Conservation (phyloP, 1,140 invertebrate species). For the Cataglyphis hispanica region DNA sequence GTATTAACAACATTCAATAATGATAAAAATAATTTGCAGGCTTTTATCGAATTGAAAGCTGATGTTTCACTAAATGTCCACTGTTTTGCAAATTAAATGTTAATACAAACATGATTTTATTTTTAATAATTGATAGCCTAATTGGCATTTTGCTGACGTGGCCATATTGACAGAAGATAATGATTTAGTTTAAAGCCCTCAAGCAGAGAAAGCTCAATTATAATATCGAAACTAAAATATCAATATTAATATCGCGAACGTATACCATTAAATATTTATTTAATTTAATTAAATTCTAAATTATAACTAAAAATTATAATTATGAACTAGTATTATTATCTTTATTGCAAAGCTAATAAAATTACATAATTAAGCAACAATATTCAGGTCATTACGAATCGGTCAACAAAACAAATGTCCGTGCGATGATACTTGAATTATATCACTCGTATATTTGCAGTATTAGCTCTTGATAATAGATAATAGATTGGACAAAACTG, state of each 20-base stretch:
- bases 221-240: slow-evolving; percentile 25
- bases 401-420: too few species aligned
- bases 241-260: not conserved
- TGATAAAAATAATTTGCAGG: not conserved
- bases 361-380: not conserved
- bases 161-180: not conserved
- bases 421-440: too few species aligned
- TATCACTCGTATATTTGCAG: too few species aligned
- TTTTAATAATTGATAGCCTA: slow-evolving; percentile 9
- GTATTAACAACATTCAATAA: not conserved
- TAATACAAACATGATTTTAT: not conserved
- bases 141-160: not conserved
- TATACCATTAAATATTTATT: too few species aligned
- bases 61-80: not conserved
- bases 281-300: not conserved
- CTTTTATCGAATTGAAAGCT: not conserved
- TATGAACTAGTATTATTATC: not conserved
- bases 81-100: not conserved
- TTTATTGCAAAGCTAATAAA: not conserved
- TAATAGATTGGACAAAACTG: too few species aligned
- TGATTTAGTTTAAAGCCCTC: not conserved
- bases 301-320: not conserved
- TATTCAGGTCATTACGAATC: too few species aligned
- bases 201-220: slow-evolving; percentile 2
- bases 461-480: too few species aligned